Base-by-base conservation (phyloP, 2,113 vertebrate species). In the Callithrix jacchus region DNA sequence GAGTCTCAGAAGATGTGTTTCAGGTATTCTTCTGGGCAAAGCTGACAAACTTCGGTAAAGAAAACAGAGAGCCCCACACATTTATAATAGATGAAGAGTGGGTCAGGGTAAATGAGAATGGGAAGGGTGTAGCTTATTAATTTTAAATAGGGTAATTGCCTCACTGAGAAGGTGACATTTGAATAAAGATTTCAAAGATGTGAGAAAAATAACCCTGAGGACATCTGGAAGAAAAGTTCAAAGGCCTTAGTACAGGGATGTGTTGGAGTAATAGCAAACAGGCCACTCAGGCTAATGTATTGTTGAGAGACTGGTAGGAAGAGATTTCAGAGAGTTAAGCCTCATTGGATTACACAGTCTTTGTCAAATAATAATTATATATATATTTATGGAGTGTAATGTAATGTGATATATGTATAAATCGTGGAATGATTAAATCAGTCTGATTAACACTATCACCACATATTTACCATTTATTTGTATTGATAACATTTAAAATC, bases 181-280 rank as follows among this genome's bases (percentile, higher is more conserved):
- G 37, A 81, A 49, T 2, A 54, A 23, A 80, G 20, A 61, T 21
- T 84, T 83, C 18, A 73, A 83, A 27, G 40, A 86, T 5, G 6
- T 58, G 1, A 47, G 30, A 45, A 70, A 52, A 25, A 91, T 49
- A 47, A 12, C 18, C 35, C 30, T 82, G 9, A 81, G 14, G 18
- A 3, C 40, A 20, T 21, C 18, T 47, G 37, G 37, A 42, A 5
- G 8, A 54, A 86, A 84, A 37, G n/a, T 23, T 3, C 10, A 21
- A 56, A 54, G 14, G 7, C 12, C 10, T 7, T 10, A n/a, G 32
- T 32, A 8, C 40, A 37, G 11, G 2, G 0, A 9, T 13, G 0
- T 68, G 17, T 13, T 47, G 14, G 37, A 68, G 35, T 58, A 61
- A n/a, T 3, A 52, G 10, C 10, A 4, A 40, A 32, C 4, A 83